Percentiles rank a stretch among this genome's conserved stretches.
These are phyloP conservation scores for Popillia japonica DNA, from an alignment of 1,140 invertebrate species.

Conservation along the genomic window DNA sequence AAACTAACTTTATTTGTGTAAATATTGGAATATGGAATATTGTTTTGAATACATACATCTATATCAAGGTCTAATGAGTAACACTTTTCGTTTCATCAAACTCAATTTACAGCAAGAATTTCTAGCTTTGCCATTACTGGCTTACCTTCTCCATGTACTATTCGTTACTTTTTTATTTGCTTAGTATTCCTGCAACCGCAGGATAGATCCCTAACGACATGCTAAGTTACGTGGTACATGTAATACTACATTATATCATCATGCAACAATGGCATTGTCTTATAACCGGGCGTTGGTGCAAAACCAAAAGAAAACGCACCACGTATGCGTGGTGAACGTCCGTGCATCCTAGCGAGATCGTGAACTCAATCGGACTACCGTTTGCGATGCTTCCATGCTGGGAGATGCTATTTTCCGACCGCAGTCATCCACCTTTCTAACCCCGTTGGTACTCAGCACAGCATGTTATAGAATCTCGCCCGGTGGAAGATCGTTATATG, in stretches of 20 bases:
- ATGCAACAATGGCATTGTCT: background rate
- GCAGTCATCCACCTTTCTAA: constrained; percentile 2
- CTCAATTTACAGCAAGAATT: no score
- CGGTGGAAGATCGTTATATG: background rate
- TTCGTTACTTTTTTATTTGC: no score
- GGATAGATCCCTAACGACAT: background rate
- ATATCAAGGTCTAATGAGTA: no score
- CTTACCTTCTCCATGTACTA: no score
- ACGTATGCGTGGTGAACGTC: background rate
- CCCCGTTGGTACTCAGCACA: background rate
- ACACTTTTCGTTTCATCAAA: no score
- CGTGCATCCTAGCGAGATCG: constrained; percentile 8
- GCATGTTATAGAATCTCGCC: background rate
- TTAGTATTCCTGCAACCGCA: no score
- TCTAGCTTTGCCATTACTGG: no score
- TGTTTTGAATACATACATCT: no score
- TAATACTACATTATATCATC: background rate
- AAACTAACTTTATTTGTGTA: no score
- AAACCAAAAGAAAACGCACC: background rate
- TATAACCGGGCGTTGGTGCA: background rate
- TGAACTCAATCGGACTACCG: constrained; percentile 6
- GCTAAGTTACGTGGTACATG: background rate
- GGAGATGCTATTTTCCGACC: background rate
- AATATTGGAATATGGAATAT: no score
- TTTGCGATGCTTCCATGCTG: constrained; percentile 8